Percentiles rank a stretch among this genome's conserved stretches.
Evolutionary conservation across 2,888 invertebrate species (phyloP).

Genomic region (Melanargia galathea): DNA sequence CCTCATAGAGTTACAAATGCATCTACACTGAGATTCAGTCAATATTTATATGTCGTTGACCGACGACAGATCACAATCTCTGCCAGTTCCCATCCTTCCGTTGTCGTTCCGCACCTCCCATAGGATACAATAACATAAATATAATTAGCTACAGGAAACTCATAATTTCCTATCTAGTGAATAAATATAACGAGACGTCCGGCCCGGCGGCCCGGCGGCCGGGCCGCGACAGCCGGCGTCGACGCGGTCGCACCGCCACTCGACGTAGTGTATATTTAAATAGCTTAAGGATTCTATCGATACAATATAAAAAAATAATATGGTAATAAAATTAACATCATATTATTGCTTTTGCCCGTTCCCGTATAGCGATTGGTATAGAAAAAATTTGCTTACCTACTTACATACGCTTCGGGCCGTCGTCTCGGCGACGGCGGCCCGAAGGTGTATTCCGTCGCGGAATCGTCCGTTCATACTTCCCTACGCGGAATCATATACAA

Average conservation of each 20-base stretch:
- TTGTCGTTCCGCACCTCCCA: slow-evolving; percentile 77
- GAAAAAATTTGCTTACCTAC: slow-evolving; percentile 80
- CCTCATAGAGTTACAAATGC: slow-evolving; percentile 83
- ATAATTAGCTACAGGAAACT: slow-evolving; percentile 81
- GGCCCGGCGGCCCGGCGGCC: slow-evolving; percentile 62
- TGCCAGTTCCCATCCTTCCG: slow-evolving; percentile 77
- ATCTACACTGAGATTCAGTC: slow-evolving; percentile 83
- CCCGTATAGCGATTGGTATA: slow-evolving; percentile 83
- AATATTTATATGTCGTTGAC: slow-evolving; percentile 83
- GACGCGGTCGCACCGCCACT: slow-evolving; percentile 80
- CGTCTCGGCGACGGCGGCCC: slow-evolving; percentile 67
- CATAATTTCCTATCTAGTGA: slow-evolving; percentile 80
- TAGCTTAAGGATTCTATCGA: slow-evolving; percentile 76
- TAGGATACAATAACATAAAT: slow-evolving; percentile 79
- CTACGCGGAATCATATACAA: slow-evolving; percentile 62
- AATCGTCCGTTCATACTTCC: slow-evolving; percentile 49
- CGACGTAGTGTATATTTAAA: slow-evolving; percentile 72
- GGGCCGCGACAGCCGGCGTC: slow-evolving; percentile 77
- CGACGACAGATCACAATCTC: slow-evolving; percentile 82
- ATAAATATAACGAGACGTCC: slow-evolving; percentile 80
- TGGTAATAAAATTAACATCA: slow-evolving; percentile 83
- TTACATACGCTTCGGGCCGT: slow-evolving; percentile 73
- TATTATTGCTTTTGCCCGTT: slow-evolving; percentile 83
- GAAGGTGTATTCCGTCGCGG: slow-evolving; percentile 47
- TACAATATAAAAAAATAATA: slow-evolving; percentile 81